phyloP scores from a whole-genome alignment of 2,888 invertebrate species.

The Dinocampus coccinellae region DNA sequence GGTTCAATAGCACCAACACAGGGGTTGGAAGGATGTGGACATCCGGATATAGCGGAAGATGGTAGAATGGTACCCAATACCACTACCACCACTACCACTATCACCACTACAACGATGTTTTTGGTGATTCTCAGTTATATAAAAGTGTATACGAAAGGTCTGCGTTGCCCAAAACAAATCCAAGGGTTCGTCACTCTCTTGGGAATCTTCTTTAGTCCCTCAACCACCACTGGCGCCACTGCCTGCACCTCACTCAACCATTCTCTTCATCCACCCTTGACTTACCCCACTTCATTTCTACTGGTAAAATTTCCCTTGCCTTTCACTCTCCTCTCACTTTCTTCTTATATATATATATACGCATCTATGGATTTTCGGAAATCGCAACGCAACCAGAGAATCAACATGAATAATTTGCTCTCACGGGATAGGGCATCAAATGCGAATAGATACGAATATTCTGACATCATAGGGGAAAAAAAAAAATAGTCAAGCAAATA shows the following conservation, averaged over 20 bases:
- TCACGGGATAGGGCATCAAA: constrained; percentile 34
- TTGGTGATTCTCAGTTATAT: constrained; percentile 48
- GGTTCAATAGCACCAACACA: neutral
- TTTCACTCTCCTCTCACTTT: constrained; percentile 20
- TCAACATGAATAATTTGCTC: constrained; percentile 57
- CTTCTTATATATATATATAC: constrained; percentile 27
- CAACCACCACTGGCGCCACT: constrained; percentile 27
- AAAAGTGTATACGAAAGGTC: constrained; percentile 48
- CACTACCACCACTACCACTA: neutral
- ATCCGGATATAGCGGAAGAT: constrained; percentile 9
- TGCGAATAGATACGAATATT: constrained; percentile 21
- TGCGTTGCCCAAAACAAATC: constrained; percentile 59
- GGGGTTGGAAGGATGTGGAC: constrained; percentile 13
- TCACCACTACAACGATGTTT: constrained; percentile 6
- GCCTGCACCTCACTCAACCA: constrained; percentile 15
- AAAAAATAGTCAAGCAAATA: constrained; percentile 32
- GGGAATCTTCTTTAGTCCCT: constrained; percentile 51
- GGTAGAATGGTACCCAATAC: neutral
- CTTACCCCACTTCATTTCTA: constrained; percentile 28
- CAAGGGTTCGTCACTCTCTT: constrained; percentile 54
- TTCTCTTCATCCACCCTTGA: constrained; percentile 37
- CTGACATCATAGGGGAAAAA: constrained; percentile 24
- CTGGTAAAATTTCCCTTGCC: constrained; percentile 31
- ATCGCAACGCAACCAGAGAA: constrained; percentile 51
- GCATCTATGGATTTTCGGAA: constrained; percentile 38